Evolutionary conservation across 1,140 invertebrate genomes (phyloP).

Genomic region (Hesperophylax magnus): DNA sequence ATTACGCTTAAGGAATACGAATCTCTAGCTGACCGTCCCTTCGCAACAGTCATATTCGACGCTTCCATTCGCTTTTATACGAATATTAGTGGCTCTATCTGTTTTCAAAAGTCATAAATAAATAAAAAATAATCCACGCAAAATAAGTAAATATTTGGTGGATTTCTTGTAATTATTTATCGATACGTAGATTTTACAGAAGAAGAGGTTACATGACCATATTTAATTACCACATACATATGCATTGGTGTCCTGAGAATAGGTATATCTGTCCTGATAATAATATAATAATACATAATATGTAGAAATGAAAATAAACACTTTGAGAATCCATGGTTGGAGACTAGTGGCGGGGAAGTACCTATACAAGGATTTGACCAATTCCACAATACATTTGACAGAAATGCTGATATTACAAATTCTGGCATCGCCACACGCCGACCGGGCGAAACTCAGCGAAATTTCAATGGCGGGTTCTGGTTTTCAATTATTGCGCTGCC

Average conservation of each 20-base stretch:
- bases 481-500: conserved; percentile 21
- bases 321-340: background rate
- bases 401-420: conserved; percentile 39
- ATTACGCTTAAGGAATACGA: too few species aligned
- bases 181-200: too few species aligned
- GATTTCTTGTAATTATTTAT: too few species aligned
- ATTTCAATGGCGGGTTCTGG: conserved; percentile 14
- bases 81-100: background rate
- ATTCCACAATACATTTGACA: conserved; percentile 38
- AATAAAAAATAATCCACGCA: background rate
- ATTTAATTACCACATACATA: background rate
- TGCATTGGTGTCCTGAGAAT: too few species aligned
- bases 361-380: conserved; percentile 13
- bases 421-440: conserved; percentile 16
- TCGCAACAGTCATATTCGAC: background rate
- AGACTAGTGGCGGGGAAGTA: too few species aligned
- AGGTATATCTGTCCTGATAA: background rate
- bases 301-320: background rate
- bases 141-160: too few species aligned
- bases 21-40: too few species aligned
- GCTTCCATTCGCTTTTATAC: background rate
- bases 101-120: background rate
- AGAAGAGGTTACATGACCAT: background rate
- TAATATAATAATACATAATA: background rate
- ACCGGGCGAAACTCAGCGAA: conserved; percentile 10